A percentile compares a stretch with the other conserved stretches of the same genome.
phyloP scores from a whole-genome alignment of 2,888 invertebrate species.

The Pycnomerus fuliginosus region DNA sequence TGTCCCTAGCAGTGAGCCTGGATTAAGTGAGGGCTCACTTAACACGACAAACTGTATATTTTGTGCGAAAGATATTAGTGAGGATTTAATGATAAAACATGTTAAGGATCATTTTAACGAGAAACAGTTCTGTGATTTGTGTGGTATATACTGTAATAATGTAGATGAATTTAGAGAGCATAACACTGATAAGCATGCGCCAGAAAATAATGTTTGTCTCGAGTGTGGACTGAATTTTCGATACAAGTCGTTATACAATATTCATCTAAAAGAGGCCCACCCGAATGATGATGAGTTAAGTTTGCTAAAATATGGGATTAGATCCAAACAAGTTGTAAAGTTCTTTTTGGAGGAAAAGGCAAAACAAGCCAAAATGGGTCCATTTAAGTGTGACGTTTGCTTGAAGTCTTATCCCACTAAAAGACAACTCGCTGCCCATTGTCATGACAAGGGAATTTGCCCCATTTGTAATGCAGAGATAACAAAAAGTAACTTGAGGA shows the following conservation, averaged over 20 bases:
- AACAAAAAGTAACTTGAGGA: conserved; percentile 38
- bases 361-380: not conserved
- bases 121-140: conserved; percentile 11
- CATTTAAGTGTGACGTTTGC: conserved; percentile 25
- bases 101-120: conserved; percentile 8
- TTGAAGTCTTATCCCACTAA: conserved; percentile 21
- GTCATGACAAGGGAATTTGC: conserved; percentile 41
- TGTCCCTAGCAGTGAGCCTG: too few species aligned
- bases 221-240: conserved; percentile 10
- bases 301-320: not conserved
- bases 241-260: conserved; percentile 12
- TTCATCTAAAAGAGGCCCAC: conserved; percentile 8
- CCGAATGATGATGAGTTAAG: not conserved
- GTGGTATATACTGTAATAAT: conserved; percentile 9
- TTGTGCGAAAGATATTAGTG: conserved; percentile 4
- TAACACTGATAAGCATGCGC: conserved; percentile 1
- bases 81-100: conserved; percentile 9
- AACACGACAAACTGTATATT: conserved; percentile 5
- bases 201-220: conserved; percentile 8
- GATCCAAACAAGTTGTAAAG: conserved; percentile 6
- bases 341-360: conserved; percentile 4
- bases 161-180: conserved; percentile 10
- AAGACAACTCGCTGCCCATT: conserved; percentile 28
- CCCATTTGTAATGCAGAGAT: conserved; percentile 39
- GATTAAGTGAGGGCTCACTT: not conserved